Conservation (phyloP, 2,113 vertebrate species). For the Lasiurus cinereus region DNA sequence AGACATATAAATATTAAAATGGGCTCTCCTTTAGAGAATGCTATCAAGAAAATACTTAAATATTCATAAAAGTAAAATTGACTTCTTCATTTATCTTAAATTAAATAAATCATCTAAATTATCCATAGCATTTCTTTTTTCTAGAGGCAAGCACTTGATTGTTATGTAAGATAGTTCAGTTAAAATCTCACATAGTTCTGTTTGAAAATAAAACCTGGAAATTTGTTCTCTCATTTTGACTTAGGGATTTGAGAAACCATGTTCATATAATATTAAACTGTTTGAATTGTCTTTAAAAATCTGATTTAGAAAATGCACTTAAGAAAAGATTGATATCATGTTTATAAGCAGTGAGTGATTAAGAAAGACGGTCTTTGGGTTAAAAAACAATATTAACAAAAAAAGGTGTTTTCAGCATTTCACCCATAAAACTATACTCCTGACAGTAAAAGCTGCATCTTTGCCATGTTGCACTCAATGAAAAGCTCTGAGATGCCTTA, state of each 20-base stretch:
- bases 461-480: not conserved
- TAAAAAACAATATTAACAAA: not conserved
- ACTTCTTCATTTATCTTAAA: not conserved
- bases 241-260: not conserved
- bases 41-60: slow-evolving; percentile 21
- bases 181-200: slow-evolving; percentile 27
- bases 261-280: slow-evolving; percentile 8
- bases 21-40: not conserved
- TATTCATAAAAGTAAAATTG: slow-evolving; percentile 22
- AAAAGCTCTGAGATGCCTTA: not conserved
- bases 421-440: not conserved
- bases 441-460: not conserved
- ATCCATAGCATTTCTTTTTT: not conserved
- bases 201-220: slow-evolving; percentile 54
- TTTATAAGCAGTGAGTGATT: not conserved
- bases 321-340: slow-evolving; percentile 22
- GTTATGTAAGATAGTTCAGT: slow-evolving; percentile 29
- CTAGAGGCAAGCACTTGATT: slow-evolving; percentile 48
- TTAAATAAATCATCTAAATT: slow-evolving; percentile 35
- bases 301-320: slow-evolving; percentile 40
- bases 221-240: slow-evolving; percentile 45
- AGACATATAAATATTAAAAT: slow-evolving; percentile 22
- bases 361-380: not conserved
- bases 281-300: slow-evolving; percentile 47
- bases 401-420: slow-evolving; percentile 37